Base-by-base conservation (phyloP, 2,113 vertebrate species). In the Trematocara zebra region DNA sequence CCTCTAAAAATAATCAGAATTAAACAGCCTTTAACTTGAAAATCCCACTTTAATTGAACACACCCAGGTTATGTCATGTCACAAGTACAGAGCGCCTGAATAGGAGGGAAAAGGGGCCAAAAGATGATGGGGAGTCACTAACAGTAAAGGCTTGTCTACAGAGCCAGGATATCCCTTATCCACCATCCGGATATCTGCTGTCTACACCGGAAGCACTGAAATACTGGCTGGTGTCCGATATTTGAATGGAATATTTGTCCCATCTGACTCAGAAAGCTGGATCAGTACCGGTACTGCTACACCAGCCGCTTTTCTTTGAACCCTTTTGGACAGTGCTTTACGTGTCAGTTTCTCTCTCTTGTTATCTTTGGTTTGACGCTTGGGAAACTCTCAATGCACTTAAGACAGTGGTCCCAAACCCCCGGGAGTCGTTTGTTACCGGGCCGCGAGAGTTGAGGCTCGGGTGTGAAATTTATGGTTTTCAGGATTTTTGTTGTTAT, bases 81-180 rank as follows among this genome's bases (percentile, higher is more conserved):
- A 51, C 72, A 76, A 76, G 15, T 31, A 12, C 26, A 51, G 72
- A 51, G 17, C 2, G 44, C 72, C 15, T 49, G 26, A 51, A 11
- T 76, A n/a, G 28, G 26, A 33, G 72, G 26, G 72, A 51, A 76
- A 76, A 51, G 26, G 28, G 26, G 72, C 44, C 44, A 51, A 31
- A 76, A 51, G 42, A 51, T 76, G 72, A 76, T 76, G 44, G 44
- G 10, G 42, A 76, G 72, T 33, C 72, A 51, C 72, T 76, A 76
- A 76, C 72, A 76, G 44, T 76, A 51, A 51, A n/a, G 44, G 44
- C 26, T 18, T 12, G 72, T 76, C 44, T 76, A 51, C 10, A 33
- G 44, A 76, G 72, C 72, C 72, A 76, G 72, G 44, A 76, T 76
- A 76, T 76, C 72, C 72, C 11, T 76, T 51, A 51, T 76, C 72